phyloP scores from a whole-genome alignment of 2,888 invertebrate genomes.

The Baronia brevicornis region DNA sequence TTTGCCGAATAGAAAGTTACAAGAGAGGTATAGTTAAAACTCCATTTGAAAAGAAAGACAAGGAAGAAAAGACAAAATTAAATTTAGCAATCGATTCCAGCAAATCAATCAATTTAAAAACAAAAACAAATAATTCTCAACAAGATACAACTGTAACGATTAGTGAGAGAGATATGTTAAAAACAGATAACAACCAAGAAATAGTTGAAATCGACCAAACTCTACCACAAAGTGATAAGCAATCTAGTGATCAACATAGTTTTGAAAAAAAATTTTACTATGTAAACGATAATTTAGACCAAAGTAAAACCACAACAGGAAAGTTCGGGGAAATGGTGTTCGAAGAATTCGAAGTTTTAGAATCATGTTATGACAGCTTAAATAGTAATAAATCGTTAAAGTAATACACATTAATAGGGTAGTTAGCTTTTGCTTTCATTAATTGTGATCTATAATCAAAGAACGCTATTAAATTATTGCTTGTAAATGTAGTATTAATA shows the following conservation, averaged over 20 bases:
- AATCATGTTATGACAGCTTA: slow-evolving; percentile 76
- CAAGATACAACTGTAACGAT: slow-evolving; percentile 22
- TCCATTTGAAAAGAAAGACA: slow-evolving; percentile 56
- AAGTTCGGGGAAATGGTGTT: slow-evolving; percentile 90
- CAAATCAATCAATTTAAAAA: slow-evolving; percentile 21
- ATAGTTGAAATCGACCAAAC: slow-evolving; percentile 26
- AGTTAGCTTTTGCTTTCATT: slow-evolving; percentile 47
- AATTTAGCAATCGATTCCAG: slow-evolving; percentile 29
- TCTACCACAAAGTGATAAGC: slow-evolving; percentile 33
- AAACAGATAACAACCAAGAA: slow-evolving; percentile 24
- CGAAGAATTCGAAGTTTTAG: slow-evolving; percentile 85
- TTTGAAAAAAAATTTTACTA: slow-evolving; percentile 78
- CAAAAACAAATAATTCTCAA: slow-evolving; percentile 26
- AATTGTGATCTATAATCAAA: slow-evolving; percentile 67
- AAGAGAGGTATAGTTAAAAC: slow-evolving; percentile 63
- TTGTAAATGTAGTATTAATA: slow-evolving; percentile 47
- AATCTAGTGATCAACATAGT: slow-evolving; percentile 38
- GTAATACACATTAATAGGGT: slow-evolving; percentile 35
- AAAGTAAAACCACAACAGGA: slow-evolving; percentile 72
- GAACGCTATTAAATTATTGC: slow-evolving; percentile 67
- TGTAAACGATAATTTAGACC: slow-evolving; percentile 74
- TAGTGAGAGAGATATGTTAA: slow-evolving; percentile 27
- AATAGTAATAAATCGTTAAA: slow-evolving; percentile 71
- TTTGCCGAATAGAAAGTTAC: slow-evolving; percentile 67
- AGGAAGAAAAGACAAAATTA: slow-evolving; percentile 34